Percentiles rank a stretch among this genome's conserved stretches.
Conservation (phyloP, 2,888 invertebrate species). For the Lottia gigantea region DNA sequence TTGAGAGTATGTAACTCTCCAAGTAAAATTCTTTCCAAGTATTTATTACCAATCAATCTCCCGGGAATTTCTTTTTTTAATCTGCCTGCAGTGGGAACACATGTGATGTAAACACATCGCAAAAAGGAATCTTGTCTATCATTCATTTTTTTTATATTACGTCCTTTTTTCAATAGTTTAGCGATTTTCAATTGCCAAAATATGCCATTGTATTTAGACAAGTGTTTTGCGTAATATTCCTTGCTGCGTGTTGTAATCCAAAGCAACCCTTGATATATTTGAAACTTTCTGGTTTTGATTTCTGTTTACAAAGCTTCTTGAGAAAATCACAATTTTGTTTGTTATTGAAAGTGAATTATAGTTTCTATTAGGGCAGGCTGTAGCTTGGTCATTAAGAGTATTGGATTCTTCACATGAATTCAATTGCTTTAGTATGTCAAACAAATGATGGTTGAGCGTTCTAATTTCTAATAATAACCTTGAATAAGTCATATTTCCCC, state of each 20-base stretch:
- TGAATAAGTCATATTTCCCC: no score
- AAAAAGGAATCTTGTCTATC: not conserved
- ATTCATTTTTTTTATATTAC: not conserved
- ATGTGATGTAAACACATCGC: not conserved
- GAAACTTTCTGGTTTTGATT: no score
- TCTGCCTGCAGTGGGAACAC: not conserved
- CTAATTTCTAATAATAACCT: no score
- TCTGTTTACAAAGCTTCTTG: no score
- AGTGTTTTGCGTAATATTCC: conserved; percentile 17
- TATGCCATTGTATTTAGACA: conserved; percentile 18
- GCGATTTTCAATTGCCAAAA: conserved; percentile 8
- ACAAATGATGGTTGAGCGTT: no score
- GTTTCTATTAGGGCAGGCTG: no score
- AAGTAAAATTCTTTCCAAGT: not conserved
- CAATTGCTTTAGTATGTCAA: no score
- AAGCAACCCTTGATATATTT: not conserved
- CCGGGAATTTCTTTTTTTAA: not conserved
- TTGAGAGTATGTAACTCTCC: no score
- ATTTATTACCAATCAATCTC: not conserved
- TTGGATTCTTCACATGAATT: no score
- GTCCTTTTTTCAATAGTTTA: not conserved
- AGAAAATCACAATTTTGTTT: no score
- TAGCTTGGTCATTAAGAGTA: no score
- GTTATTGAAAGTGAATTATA: no score
- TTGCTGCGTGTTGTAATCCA: not conserved